phyloP scores from a whole-genome alignment of 1,140 invertebrate genomes.

The Papilio glaucus region DNA sequence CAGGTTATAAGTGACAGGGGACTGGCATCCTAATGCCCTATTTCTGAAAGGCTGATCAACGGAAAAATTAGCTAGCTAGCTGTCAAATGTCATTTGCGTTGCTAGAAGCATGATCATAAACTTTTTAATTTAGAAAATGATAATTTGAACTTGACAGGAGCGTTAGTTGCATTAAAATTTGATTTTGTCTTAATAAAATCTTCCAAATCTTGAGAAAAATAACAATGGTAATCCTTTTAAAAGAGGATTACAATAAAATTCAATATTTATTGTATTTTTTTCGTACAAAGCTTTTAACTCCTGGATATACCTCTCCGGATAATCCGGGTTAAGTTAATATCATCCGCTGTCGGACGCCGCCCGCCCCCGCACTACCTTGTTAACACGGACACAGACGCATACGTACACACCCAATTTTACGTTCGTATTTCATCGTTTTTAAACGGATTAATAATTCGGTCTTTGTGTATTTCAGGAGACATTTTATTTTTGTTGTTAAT shows the following conservation, averaged over 20 bases:
- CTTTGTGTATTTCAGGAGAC: neutral
- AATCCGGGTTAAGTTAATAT: conserved; percentile 39
- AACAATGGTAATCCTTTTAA: neutral
- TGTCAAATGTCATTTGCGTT: too few relatives aligned
- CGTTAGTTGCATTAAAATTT: too few relatives aligned
- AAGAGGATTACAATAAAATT: neutral
- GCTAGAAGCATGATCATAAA: too few relatives aligned
- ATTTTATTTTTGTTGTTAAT: too few relatives aligned
- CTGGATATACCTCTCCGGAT: conserved; percentile 7
- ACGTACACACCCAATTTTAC: neutral
- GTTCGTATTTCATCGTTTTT: conserved; percentile 4
- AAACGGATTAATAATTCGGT: conserved; percentile 9
- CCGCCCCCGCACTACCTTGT: neutral
- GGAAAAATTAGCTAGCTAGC: too few relatives aligned
- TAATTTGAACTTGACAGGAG: too few relatives aligned
- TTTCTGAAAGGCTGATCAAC: too few relatives aligned
- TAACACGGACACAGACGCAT: neutral
- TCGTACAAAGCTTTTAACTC: conserved; percentile 14
- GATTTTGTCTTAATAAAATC: too few relatives aligned
- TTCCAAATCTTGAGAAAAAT: too few relatives aligned
- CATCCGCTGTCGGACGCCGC: neutral
- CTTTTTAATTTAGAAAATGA: too few relatives aligned
- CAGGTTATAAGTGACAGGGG: too few relatives aligned
- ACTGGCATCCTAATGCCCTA: too few relatives aligned
- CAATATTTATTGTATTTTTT: neutral